These are phyloP conservation scores for Ashinkailepas kermadecensis DNA, from an alignment of 2,888 invertebrate species.

Conservation along the genomic window DNA sequence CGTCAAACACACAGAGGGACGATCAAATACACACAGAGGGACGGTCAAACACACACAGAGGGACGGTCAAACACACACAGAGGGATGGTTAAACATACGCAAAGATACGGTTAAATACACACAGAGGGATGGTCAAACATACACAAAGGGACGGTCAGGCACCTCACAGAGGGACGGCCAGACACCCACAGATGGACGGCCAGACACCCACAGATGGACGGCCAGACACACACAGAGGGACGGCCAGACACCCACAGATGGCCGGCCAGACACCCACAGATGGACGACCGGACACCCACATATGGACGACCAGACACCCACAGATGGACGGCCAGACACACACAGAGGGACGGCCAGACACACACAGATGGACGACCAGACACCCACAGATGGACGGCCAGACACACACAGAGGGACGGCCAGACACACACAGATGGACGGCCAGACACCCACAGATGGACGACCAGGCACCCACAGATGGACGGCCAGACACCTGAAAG, in stretches of 20 bases:
- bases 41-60: neutral
- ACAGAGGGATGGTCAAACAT: neutral
- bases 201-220: neutral
- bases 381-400: conserved; percentile 20
- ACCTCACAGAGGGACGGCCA: neutral
- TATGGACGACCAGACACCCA: neutral
- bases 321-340: neutral
- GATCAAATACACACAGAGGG: neutral
- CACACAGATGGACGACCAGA: neutral
- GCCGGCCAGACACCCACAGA: neutral
- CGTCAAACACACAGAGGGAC: conserved; percentile 18
- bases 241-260: neutral
- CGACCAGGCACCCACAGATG: neutral
- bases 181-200: neutral
- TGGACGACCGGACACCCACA: neutral
- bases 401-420: neutral
- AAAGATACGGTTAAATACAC: neutral
- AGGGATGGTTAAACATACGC: neutral
- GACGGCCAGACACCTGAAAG: neutral
- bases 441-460: neutral
- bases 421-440: neutral
- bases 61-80: neutral
- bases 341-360: neutral
- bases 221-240: neutral
- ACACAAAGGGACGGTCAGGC: neutral